A percentile compares a stretch with the other conserved stretches of the same genome.
Evolutionary conservation across 2,113 vertebrate species (phyloP).

Genomic region (Pterocles burchelli): DNA sequence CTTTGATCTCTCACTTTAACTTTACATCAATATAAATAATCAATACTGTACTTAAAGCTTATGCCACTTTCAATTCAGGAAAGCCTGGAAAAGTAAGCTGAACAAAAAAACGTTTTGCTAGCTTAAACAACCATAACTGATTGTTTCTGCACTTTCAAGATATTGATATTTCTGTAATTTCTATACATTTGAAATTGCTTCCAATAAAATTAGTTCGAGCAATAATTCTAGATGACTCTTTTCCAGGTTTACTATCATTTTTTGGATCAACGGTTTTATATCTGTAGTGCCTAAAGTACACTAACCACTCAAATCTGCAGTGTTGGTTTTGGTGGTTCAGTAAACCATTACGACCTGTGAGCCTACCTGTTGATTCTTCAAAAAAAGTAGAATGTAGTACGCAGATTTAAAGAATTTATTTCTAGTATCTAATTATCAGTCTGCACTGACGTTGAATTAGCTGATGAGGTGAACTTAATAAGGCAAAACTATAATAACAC

Average conservation of each 20-base stretch:
- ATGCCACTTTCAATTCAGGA: neutral
- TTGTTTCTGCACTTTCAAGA: neutral
- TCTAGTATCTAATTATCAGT: neutral
- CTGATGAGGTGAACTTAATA: neutral
- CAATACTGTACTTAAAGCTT: neutral
- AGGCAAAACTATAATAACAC: neutral
- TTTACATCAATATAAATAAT: neutral
- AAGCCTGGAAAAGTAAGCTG: neutral
- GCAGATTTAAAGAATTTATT: neutral
- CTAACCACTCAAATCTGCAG: neutral
- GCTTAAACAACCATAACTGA: neutral
- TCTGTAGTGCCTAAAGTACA: neutral
- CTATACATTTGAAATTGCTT: neutral
- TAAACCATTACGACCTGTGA: neutral
- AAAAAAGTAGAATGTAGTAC: neutral
- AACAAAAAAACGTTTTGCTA: neutral
- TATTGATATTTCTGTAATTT: neutral
- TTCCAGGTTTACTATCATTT: neutral
- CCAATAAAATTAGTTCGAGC: neutral
- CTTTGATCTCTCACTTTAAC: neutral
- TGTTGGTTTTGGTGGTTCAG: neutral
- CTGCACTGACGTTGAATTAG: neutral
- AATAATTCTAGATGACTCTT: neutral
- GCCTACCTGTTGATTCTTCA: neutral
- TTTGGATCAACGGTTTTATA: neutral